Base-by-base conservation (phyloP, 2,888 invertebrate genomes). In the Diaprepes abbreviatus region DNA sequence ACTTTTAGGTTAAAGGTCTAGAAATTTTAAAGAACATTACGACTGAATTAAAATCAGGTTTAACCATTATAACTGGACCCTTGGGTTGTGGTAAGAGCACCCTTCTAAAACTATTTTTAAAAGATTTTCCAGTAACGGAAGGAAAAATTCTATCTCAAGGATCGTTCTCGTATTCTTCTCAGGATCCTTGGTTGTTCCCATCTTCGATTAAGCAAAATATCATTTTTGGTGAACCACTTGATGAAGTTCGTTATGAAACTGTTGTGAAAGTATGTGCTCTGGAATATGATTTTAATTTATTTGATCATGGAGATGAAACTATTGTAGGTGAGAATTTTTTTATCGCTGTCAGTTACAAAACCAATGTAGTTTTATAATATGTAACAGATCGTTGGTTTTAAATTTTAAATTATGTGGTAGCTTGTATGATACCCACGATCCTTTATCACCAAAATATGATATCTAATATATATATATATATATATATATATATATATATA, bases 151-250 rank as follows among this genome's bases (percentile, higher is more conserved):
- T 73, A 16, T 83, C 88, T 0, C 88, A 67, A 85, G 89, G 87
- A 12, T 79, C 74, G 6, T 76, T 85, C 24, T 85, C 85, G 1
- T 91, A 90, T 76, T 87, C 88, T 1, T 86, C 88, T 2, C 90
- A 90, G 76, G 86, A 90, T 77, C 87, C 91, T 0, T 92, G 91
- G 91, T 75, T 87, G 24, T 87, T 87, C 74, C 85, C 86, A 1
- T 85, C 85, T 14, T 87, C 88, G 31, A 88, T 95, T 0, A 87
- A 90, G 35, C 92, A 94, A 77, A 95, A 95, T 79, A 92, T 95
- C 64, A 79, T 92, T 0, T 94, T 94, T 83, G 93, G 93, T 0
- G 86, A 87, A 76, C 85, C 86, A 0, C 86, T 87, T 81, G 86
- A 90, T 65, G 82, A 85, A 1, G 84, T 87, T 0, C 81, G 89